phyloP scores from a whole-genome alignment of 2,113 vertebrate species.

The Paraplagusia blochii region DNA sequence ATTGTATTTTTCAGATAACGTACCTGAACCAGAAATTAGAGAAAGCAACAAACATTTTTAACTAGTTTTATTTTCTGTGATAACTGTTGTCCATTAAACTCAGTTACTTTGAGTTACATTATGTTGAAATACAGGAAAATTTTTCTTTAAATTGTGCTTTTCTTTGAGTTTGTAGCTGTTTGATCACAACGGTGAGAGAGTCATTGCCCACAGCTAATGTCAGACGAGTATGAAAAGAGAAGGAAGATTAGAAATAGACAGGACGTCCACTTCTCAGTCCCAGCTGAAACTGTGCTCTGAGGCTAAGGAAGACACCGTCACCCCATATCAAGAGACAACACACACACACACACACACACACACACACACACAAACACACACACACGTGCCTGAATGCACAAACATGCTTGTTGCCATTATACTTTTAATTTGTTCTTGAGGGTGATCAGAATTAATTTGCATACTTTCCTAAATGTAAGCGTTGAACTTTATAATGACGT shows the following conservation, averaged over 20 bases:
- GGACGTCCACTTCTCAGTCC: conserved; percentile 5
- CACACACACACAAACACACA: background rate
- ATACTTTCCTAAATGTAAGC: conserved; percentile 63
- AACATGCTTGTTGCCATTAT: conserved; percentile 18
- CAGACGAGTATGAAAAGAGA: conserved; percentile 31
- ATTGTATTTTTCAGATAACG: too few relatives aligned
- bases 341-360: conserved; percentile 17
- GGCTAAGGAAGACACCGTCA: conserved; percentile 32
- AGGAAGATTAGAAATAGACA: conserved; percentile 18
- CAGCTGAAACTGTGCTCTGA: conserved; percentile 43
- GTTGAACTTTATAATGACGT: conserved; percentile 66
- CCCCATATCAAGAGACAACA: conserved; percentile 20
- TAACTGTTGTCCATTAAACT: conserved; percentile 19
- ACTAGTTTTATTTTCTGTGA: background rate
- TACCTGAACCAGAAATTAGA: too few relatives aligned
- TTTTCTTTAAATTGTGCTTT: conserved; percentile 21
- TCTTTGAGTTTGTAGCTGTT: conserved; percentile 47
- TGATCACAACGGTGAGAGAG: conserved; percentile 23
- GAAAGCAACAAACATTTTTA: too few relatives aligned
- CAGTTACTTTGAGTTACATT: background rate
- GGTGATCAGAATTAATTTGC: conserved; percentile 56
- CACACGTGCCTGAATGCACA: conserved; percentile 6
- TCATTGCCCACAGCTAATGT: conserved; percentile 47
- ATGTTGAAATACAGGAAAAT: background rate
- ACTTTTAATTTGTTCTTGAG: conserved; percentile 39